Conservation (phyloP, 2,888 invertebrate species). For the Cheilosia vulpina region DNA sequence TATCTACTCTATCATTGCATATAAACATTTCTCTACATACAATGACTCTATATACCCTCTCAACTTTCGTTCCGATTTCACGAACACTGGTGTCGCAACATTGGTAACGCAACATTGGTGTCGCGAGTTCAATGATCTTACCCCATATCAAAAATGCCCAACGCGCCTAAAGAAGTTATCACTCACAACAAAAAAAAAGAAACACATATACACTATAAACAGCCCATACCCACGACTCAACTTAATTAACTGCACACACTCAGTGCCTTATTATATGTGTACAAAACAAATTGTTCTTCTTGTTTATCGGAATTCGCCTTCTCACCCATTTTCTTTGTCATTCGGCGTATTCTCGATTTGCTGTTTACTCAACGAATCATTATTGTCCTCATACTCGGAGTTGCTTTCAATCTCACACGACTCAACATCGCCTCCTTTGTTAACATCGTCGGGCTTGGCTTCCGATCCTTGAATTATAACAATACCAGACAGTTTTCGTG, state of each 20-base stretch:
- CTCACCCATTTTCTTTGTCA: conserved; percentile 56
- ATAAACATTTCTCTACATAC: too few relatives aligned
- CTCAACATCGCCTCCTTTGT: conserved; percentile 61
- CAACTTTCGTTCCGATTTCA: too few relatives aligned
- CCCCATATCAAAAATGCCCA: too few relatives aligned
- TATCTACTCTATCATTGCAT: too few relatives aligned
- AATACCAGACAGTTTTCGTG: conserved; percentile 69
- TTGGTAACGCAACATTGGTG: too few relatives aligned
- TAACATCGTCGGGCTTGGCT: conserved; percentile 42
- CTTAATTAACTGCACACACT: conserved; percentile 25
- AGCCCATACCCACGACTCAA: background rate
- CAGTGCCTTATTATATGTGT: background rate
- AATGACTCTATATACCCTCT: too few relatives aligned
- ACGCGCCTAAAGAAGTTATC: too few relatives aligned
- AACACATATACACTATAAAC: background rate
- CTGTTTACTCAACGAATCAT: conserved; percentile 53
- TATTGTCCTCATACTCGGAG: conserved; percentile 77
- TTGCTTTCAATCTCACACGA: conserved; percentile 67
- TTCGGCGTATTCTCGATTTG: conserved; percentile 33
- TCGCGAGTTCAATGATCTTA: too few relatives aligned
- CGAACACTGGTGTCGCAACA: too few relatives aligned
- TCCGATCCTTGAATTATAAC: conserved; percentile 72
- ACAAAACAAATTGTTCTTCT: background rate
- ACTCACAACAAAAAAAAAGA: too few relatives aligned
- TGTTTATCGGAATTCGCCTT: conserved; percentile 15